Conservation (phyloP, 2,888 invertebrate species). For the Odontocolon sp. region DNA sequence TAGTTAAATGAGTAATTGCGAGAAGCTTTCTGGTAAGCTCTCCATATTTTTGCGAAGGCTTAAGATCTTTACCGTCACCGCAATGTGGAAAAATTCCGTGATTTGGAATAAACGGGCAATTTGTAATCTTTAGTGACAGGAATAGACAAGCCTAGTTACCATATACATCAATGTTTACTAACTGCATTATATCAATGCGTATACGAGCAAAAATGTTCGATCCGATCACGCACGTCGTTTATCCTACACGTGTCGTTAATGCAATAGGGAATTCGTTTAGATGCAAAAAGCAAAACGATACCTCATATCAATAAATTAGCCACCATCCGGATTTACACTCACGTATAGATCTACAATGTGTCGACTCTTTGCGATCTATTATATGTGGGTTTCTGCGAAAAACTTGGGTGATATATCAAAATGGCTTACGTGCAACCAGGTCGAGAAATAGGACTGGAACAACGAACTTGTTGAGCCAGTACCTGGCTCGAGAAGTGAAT, state of each 20-base stretch:
- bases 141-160: background rate
- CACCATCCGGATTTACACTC: background rate
- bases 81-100: no score
- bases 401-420: background rate
- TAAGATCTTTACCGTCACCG: no score
- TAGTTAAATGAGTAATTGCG: no score
- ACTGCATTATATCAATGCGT: background rate
- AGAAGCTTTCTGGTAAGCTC: no score
- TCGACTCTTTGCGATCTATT: background rate
- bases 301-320: conserved; percentile 9
- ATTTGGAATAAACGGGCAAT: no score
- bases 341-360: background rate
- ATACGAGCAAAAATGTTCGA: background rate
- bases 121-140: background rate
- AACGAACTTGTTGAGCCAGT: background rate
- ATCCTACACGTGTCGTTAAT: conserved; percentile 1
- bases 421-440: background rate
- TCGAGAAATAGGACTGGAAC: background rate
- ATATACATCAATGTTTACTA: background rate
- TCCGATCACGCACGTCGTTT: background rate
- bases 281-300: background rate
- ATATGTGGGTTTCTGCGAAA: conserved; percentile 5
- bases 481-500: background rate
- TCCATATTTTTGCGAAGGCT: no score
- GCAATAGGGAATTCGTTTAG: background rate